Evolutionary conservation across 2,888 invertebrate genomes (phyloP).

Genomic region (Pristionchus japonicus): DNA sequence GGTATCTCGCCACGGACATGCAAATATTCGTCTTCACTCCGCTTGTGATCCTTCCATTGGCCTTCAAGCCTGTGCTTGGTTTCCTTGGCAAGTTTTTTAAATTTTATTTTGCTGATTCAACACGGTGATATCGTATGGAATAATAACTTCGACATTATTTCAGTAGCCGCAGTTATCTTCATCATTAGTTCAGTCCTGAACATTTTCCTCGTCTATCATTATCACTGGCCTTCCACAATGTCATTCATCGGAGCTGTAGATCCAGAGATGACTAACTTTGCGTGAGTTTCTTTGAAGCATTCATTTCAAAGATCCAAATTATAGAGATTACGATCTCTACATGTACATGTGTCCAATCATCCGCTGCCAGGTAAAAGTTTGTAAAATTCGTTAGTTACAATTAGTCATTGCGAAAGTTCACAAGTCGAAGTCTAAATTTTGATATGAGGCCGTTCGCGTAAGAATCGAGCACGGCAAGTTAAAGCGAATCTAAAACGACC

Average conservation of each 20-base stretch:
- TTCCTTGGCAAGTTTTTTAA: background rate
- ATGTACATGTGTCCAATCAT: slow-evolving; percentile 49
- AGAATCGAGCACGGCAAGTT: no score
- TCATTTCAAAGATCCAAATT: background rate
- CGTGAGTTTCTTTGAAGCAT: background rate
- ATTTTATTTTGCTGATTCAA: no score
- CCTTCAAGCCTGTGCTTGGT: slow-evolving; percentile 45
- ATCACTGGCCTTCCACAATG: slow-evolving; percentile 25
- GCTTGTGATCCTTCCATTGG: slow-evolving; percentile 47
- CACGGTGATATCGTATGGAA: no score
- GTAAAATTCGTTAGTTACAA: background rate
- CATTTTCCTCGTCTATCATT: slow-evolving; percentile 45
- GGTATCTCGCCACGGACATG: slow-evolving; percentile 49
- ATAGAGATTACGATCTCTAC: slow-evolving; percentile 42
- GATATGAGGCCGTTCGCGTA: no score
- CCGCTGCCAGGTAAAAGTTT: slow-evolving; percentile 45
- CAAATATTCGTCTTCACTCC: slow-evolving; percentile 51
- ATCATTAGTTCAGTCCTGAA: slow-evolving; percentile 42
- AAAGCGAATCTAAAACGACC: no score
- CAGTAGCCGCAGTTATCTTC: slow-evolving; percentile 34
- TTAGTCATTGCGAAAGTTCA: background rate
- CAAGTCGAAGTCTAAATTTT: no score
- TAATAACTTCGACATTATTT: no score
- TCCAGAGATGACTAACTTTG: background rate
- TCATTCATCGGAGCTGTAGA: background rate